Percentiles rank a stretch among this genome's conserved stretches.
Evolutionary conservation across 2,797 vertebrate species (phyloP).

Genomic region (Propithecus perrieri): DNA sequence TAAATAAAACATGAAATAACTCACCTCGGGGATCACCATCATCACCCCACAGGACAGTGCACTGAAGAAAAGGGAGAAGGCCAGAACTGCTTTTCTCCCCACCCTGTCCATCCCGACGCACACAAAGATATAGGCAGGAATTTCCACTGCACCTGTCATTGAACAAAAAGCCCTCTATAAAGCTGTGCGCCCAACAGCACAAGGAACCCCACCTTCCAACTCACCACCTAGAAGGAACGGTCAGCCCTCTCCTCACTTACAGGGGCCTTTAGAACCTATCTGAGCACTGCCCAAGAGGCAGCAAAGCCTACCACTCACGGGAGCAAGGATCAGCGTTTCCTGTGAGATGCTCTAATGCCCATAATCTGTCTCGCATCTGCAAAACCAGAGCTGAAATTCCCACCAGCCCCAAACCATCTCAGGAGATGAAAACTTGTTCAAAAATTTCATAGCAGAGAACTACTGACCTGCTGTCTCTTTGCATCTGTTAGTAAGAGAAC

Average conservation of each 20-base stretch:
- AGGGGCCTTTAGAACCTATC: neutral
- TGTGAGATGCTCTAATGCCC: neutral
- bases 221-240: neutral
- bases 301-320: too few relatives aligned
- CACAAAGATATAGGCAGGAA: conserved; percentile 92
- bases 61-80: conserved; percentile 89
- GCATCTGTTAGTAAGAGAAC: neutral
- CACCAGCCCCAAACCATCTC: neutral
- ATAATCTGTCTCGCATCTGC: neutral
- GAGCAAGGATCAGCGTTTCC: neutral
- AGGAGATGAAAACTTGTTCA: neutral
- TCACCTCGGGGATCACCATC: conserved; percentile 91
- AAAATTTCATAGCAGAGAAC: neutral
- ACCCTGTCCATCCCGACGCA: conserved; percentile 92
- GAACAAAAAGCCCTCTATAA: conserved; percentile 68
- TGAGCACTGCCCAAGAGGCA: neutral
- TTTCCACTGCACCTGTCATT: conserved; percentile 92
- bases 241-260: neutral
- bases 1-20: conserved; percentile 63
- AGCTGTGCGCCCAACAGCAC: neutral
- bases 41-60: conserved; percentile 90
- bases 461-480: neutral
- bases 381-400: neutral
- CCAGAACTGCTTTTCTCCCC: conserved; percentile 93
- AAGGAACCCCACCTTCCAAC: neutral